phyloP scores from a whole-genome alignment of 2,113 vertebrate genomes.

The Oreochromis tanganicae region DNA sequence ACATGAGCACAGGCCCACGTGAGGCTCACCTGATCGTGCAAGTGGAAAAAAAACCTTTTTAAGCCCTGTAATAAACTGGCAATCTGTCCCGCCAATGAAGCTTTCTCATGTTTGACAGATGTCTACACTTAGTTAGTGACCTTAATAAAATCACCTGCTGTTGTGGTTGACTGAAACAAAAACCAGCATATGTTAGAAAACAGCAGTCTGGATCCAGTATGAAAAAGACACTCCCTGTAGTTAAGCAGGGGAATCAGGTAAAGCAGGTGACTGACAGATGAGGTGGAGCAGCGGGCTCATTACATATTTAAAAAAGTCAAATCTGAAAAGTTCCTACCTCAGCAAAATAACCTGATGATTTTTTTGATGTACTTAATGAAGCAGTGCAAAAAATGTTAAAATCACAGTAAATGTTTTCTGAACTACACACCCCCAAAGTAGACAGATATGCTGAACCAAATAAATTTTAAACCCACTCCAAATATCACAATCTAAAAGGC shows the following conservation, averaged over 20 bases:
- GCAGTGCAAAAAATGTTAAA: background rate
- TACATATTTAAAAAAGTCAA: background rate
- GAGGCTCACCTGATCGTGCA: background rate
- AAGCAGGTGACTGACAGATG: background rate
- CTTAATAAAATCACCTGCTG: background rate
- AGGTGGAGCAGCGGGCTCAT: fast-evolving
- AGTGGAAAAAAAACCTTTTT: background rate
- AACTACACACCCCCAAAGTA: too few species aligned
- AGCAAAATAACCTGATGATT: background rate
- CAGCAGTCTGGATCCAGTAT: background rate
- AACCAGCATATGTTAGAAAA: background rate
- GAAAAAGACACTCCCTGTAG: slow-evolving; percentile 15
- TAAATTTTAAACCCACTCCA: background rate
- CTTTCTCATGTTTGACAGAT: background rate
- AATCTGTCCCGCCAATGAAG: background rate
- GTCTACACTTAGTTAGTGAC: background rate
- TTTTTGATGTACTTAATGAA: background rate
- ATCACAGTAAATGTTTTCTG: background rate
- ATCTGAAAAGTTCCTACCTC: background rate
- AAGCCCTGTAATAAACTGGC: background rate
- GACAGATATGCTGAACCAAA: background rate
- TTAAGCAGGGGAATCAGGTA: slow-evolving; percentile 7
- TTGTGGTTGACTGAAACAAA: background rate
- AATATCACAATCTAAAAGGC: background rate
- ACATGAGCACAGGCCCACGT: background rate